A percentile compares a stretch with the other conserved stretches of the same genome.
Evolutionary conservation across 2,113 vertebrate genomes (phyloP).

Genomic region (Poeciliopsis occidentalis): DNA sequence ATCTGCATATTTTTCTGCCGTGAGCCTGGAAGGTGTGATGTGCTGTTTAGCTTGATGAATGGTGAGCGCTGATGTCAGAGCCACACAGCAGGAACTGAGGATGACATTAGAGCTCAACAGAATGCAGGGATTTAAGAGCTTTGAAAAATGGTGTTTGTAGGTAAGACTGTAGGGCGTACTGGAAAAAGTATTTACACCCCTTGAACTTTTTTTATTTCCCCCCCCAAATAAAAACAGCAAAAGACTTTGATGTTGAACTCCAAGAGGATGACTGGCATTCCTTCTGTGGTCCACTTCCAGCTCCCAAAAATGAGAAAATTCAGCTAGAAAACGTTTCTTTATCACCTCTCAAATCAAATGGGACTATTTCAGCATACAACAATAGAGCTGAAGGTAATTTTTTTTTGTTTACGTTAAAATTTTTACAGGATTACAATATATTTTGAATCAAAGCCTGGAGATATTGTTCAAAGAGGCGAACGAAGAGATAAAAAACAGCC

Average conservation of each 20-base stretch:
- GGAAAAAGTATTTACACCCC: background rate
- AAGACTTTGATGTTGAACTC: background rate
- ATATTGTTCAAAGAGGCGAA: background rate
- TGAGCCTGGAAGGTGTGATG: constrained; percentile 58
- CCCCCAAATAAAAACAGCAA: background rate
- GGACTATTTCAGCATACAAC: background rate
- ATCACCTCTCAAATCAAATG: background rate
- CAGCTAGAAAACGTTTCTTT: background rate
- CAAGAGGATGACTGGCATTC: background rate
- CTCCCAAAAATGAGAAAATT: background rate
- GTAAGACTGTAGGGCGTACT: background rate
- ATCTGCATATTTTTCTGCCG: constrained; percentile 32
- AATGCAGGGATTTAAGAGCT: background rate
- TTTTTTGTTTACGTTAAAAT: too few species aligned
- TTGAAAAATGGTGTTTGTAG: background rate
- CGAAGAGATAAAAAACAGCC: too few species aligned
- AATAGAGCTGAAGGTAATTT: too few species aligned
- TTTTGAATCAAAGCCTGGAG: background rate
- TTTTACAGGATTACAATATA: too few species aligned
- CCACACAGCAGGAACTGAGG: constrained; percentile 45
- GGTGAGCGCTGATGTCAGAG: constrained; percentile 64
- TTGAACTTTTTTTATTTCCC: background rate
- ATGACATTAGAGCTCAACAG: constrained; percentile 21
- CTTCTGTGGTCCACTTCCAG: background rate
- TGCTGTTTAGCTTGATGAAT: constrained; percentile 72